Percentiles rank a stretch among this genome's conserved stretches.
Conservation (phyloP, 2,797 vertebrate species). For the Potorous gilbertii region DNA sequence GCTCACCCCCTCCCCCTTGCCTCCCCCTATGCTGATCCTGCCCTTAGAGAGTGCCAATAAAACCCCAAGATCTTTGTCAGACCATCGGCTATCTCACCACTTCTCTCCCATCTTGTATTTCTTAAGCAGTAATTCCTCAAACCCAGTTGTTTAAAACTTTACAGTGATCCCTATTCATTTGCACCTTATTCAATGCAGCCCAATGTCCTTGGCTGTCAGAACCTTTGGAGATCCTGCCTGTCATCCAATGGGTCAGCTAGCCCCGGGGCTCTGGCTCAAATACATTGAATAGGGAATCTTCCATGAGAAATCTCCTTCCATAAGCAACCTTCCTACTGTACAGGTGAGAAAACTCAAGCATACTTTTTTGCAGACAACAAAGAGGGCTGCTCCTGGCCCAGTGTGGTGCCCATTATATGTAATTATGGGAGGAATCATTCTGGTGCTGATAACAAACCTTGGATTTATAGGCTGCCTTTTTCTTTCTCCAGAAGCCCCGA, state of each 20-base stretch:
- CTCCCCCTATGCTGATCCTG: neutral
- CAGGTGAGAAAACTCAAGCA: neutral
- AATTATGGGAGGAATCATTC: neutral
- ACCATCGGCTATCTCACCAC: neutral
- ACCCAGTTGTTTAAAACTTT: neutral
- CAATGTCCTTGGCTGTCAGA: neutral
- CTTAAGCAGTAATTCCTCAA: neutral
- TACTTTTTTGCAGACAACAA: neutral
- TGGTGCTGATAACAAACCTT: constrained; percentile 1
- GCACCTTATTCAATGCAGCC: neutral
- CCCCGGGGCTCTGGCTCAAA: neutral
- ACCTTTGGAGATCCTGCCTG: neutral
- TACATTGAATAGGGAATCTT: neutral
- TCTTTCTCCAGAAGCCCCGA: constrained; percentile 1
- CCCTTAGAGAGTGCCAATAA: neutral
- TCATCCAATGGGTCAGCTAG: neutral
- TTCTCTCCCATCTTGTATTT: neutral
- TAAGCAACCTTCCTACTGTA: neutral
- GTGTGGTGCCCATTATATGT: neutral
- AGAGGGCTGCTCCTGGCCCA: neutral
- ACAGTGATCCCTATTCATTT: neutral
- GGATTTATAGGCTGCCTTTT: neutral
- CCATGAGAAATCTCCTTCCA: neutral
- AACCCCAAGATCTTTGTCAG: neutral
- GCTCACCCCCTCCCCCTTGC: neutral